Conservation (phyloP, 2,888 invertebrate genomes). For the Baronia brevicornis region DNA sequence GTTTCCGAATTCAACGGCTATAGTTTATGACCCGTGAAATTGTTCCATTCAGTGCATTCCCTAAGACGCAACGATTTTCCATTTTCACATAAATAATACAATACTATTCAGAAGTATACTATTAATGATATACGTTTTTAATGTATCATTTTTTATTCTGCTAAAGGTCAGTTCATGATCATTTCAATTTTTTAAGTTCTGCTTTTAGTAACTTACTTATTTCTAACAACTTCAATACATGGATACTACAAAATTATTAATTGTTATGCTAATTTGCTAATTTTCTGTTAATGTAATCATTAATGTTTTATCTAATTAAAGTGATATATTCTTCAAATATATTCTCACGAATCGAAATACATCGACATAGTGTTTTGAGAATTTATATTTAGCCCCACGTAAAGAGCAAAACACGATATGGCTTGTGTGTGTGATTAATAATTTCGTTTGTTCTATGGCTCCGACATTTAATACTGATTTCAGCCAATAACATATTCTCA, state of each 20-base stretch:
- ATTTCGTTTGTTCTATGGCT: slow-evolving; percentile 49
- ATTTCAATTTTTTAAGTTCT: no score
- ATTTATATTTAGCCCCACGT: slow-evolving; percentile 40
- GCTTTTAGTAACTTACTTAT: no score
- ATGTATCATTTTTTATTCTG: background rate
- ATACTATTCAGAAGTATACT: slow-evolving; percentile 37
- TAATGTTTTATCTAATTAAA: no score
- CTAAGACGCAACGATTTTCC: slow-evolving; percentile 54
- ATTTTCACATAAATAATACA: slow-evolving; percentile 65
- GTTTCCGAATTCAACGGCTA: slow-evolving; percentile 48
- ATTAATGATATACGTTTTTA: background rate
- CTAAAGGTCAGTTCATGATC: no score
- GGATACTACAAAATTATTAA: no score
- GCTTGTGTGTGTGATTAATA: slow-evolving; percentile 56
- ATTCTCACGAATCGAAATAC: slow-evolving; percentile 24
- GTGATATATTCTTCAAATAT: no score
- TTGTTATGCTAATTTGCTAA: no score
- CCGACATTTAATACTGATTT: slow-evolving; percentile 37
- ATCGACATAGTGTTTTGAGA: slow-evolving; percentile 24
- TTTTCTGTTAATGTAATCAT: no score
- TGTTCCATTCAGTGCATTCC: slow-evolving; percentile 54
- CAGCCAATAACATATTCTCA: slow-evolving; percentile 8
- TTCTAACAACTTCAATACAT: no score
- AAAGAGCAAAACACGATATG: slow-evolving; percentile 39
- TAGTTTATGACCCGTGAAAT: slow-evolving; percentile 74